Evolutionary conservation across 1,140 invertebrate species (phyloP).

Genomic region (Chionoecetes opilio): DNA sequence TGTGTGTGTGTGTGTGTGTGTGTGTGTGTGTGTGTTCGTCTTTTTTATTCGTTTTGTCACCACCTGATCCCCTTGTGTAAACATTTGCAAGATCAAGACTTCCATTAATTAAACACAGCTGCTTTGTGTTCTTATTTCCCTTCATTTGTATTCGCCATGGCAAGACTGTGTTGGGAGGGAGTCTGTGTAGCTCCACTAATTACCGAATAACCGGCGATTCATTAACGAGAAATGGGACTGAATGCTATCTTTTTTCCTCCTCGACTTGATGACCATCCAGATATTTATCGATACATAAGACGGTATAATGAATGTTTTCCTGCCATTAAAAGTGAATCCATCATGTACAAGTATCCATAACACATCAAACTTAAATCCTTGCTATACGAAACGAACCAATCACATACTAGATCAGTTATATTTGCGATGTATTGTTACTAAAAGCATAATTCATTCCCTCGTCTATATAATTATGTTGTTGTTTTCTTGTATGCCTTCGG

Average conservation of each 20-base stretch:
- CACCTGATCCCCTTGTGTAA: neutral
- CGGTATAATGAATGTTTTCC: neutral
- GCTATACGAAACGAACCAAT: neutral
- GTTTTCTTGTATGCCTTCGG: too few relatives aligned
- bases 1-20: too few relatives aligned
- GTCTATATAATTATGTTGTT: too few relatives aligned
- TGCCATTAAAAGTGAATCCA: neutral
- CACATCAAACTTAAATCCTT: neutral
- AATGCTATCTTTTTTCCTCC: neutral
- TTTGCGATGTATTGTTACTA: neutral
- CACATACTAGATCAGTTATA: too few relatives aligned
- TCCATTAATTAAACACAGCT: neutral
- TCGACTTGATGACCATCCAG: neutral
- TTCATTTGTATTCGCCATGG: slow-evolving; percentile 9
- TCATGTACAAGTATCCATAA: too few relatives aligned
- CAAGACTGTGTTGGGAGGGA: neutral
- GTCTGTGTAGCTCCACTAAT: slow-evolving; percentile 17
- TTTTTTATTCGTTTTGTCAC: neutral
- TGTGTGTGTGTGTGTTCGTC: too few relatives aligned
- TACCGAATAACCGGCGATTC: slow-evolving; percentile 16
- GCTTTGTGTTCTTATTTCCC: neutral
- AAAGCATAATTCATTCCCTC: neutral
- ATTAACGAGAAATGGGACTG: neutral
- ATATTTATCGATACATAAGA: slow-evolving; percentile 22
- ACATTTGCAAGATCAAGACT: neutral